Conservation (phyloP, 2,888 invertebrate genomes). For the Ectemnius lituratus region DNA sequence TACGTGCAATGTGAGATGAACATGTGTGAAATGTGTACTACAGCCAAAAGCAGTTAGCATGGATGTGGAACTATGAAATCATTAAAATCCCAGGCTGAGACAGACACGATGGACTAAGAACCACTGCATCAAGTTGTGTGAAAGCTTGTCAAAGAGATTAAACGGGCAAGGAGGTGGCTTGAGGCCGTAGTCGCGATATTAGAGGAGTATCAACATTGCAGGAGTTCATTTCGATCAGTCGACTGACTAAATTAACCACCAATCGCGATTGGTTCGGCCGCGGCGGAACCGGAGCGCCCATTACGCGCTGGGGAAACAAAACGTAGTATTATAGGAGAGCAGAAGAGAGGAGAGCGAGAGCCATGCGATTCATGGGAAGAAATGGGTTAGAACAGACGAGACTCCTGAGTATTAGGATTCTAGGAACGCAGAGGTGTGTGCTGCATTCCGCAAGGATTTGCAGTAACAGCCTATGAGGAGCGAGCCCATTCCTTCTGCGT, state of each 20-base stretch:
- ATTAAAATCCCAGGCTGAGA: not conserved
- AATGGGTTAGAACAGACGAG: constrained; percentile 72
- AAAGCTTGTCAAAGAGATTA: constrained; percentile 58
- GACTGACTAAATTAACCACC: constrained; percentile 41
- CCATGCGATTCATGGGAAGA: constrained; percentile 62
- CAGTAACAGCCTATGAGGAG: no score
- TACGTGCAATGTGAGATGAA: no score
- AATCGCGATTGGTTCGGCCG: constrained; percentile 15
- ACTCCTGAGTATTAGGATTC: constrained; percentile 66
- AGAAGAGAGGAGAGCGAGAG: constrained; percentile 10
- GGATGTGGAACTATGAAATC: no score
- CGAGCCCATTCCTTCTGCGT: no score
- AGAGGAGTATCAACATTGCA: constrained; percentile 73
- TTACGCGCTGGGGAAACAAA: not conserved
- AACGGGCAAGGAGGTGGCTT: constrained; percentile 70
- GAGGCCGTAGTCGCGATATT: constrained; percentile 69
- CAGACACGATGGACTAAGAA: not conserved
- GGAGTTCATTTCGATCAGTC: constrained; percentile 56
- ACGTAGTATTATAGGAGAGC: not conserved
- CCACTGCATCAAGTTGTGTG: not conserved
- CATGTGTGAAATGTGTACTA: no score
- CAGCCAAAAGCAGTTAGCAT: no score
- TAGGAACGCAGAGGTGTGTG: constrained; percentile 49
- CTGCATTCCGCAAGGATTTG: no score
- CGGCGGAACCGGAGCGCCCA: not conserved